A percentile compares a stretch with the other conserved stretches of the same genome.
Conservation (phyloP, 2,113 vertebrate species). For the Nanorana parkeri region DNA sequence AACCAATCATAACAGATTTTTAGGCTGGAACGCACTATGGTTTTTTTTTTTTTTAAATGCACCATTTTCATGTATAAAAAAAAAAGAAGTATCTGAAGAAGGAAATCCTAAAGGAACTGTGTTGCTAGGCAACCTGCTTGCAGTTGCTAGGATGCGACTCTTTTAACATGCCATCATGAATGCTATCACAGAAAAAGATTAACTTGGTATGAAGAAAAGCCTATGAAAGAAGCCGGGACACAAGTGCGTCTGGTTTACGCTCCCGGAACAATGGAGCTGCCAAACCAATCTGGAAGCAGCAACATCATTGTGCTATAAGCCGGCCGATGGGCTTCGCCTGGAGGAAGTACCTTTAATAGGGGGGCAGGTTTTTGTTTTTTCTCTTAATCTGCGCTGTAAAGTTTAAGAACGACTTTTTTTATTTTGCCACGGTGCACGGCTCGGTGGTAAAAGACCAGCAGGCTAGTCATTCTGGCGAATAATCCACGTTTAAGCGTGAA, state of each 20-base stretch:
- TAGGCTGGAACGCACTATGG: conserved; percentile 66
- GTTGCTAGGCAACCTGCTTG: conserved; percentile 86
- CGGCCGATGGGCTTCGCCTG: conserved; percentile 81
- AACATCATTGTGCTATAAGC: conserved; percentile 85
- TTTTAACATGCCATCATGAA: conserved; percentile 89
- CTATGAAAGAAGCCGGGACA: conserved; percentile 77
- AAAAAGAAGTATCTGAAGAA: conserved; percentile 71
- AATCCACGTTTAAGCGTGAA: conserved; percentile 69
- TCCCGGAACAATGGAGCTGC: conserved; percentile 89
- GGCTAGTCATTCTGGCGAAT: conserved; percentile 68
- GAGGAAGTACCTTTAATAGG: conserved; percentile 79
- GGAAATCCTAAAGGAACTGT: conserved; percentile 76
- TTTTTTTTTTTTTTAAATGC: conserved; percentile 60
- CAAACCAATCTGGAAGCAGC: conserved; percentile 89
- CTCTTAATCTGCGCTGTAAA: conserved; percentile 71
- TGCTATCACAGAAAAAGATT: conserved; percentile 88
- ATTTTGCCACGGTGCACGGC: conserved; percentile 64
- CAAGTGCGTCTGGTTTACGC: conserved; percentile 89
- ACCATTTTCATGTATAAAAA: conserved; percentile 65
- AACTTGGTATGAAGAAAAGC: conserved; percentile 91
- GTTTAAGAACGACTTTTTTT: conserved; percentile 72
- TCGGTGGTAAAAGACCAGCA: conserved; percentile 70
- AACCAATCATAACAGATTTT: conserved; percentile 72
- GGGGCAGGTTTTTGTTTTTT: conserved; percentile 68
- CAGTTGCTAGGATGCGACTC: conserved; percentile 92